phyloP scores from a whole-genome alignment of 2,888 invertebrate genomes.

The Polymixis lichenea region DNA sequence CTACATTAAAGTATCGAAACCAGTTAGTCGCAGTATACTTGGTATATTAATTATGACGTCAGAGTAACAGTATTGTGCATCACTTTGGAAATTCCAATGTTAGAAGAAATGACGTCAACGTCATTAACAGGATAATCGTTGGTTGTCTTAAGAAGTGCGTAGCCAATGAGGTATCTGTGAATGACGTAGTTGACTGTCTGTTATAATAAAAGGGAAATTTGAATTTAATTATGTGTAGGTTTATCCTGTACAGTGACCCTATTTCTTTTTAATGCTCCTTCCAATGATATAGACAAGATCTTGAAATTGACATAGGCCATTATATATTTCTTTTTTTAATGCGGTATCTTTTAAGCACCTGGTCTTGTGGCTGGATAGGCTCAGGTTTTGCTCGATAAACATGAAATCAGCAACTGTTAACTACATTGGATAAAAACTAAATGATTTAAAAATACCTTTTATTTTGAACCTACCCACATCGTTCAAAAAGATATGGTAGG shows the following conservation, averaged over 20 bases:
- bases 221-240: neutral
- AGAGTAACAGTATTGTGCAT: slow-evolving; percentile 10
- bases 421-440: neutral
- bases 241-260: neutral
- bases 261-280: neutral
- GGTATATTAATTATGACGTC: slow-evolving; percentile 26
- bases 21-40: slow-evolving; percentile 26
- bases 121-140: slow-evolving; percentile 35
- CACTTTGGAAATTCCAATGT: slow-evolving; percentile 8
- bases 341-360: neutral
- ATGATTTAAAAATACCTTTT: neutral
- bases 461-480: too few relatives aligned
- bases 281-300: neutral
- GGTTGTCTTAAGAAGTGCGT: slow-evolving; percentile 24
- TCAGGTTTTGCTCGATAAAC: neutral
- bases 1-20: slow-evolving; percentile 27
- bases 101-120: slow-evolving; percentile 24
- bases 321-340: neutral
- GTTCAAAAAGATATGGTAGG: neutral
- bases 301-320: too few relatives aligned
- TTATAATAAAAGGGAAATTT: neutral
- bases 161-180: neutral
- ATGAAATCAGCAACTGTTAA: neutral
- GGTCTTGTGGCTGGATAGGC: neutral
- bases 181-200: slow-evolving; percentile 14